Evolutionary conservation across 2,797 vertebrate species (phyloP).

Genomic region (Gymnopithys bicolor): DNA sequence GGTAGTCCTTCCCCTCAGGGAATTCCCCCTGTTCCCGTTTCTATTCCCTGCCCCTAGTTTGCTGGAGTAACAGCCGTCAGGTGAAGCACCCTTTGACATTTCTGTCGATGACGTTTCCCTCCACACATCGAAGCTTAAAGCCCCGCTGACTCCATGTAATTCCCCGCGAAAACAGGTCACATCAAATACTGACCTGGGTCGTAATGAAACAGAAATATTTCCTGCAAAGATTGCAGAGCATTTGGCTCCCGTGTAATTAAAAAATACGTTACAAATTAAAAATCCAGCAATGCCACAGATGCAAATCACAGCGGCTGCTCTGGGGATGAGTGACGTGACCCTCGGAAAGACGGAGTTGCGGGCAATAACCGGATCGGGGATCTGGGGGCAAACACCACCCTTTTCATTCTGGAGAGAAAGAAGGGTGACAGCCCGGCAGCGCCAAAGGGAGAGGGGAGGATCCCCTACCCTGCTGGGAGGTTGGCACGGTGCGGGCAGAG

Average conservation of each 20-base stretch:
- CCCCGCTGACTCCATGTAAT: not conserved
- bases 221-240: not conserved
- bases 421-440: not conserved
- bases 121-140: not conserved
- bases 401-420: not conserved
- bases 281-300: not conserved
- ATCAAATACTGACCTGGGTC: not conserved
- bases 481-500: not conserved
- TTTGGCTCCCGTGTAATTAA: not conserved
- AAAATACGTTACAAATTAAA: not conserved
- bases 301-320: not conserved
- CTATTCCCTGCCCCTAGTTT: not conserved
- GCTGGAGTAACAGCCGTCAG: not conserved
- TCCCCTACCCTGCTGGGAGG: accelerated
- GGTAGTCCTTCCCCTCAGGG: not conserved
- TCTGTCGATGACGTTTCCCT: not conserved
- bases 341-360: not conserved
- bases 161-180: not conserved
- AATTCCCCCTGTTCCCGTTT: not conserved
- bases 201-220: not conserved
- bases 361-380: not conserved
- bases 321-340: not conserved
- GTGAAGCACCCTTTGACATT: not conserved
- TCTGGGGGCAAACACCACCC: not conserved
- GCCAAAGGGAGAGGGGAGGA: not conserved